phyloP scores from a whole-genome alignment of 2,888 invertebrate genomes.

The Tenthredo livida region DNA sequence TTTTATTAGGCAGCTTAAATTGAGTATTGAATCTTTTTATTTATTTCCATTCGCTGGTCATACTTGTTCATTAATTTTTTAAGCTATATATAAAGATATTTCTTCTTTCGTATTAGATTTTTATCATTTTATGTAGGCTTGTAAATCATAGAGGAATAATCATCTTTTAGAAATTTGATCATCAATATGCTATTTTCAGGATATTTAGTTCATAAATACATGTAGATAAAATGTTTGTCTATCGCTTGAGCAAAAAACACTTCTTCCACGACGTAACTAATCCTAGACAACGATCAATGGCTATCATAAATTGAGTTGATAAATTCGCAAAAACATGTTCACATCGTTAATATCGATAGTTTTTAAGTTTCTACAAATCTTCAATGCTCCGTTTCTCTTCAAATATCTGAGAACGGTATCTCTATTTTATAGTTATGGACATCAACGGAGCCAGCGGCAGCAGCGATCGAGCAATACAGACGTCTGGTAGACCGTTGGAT shows the following conservation, averaged over 20 bases:
- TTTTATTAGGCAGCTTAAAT: background rate
- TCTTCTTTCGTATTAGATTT: conserved; percentile 20
- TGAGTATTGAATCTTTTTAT: background rate
- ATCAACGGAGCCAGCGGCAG: conserved; percentile 60
- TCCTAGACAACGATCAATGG: background rate
- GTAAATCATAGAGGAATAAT: background rate
- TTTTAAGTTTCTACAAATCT: background rate
- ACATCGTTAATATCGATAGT: background rate
- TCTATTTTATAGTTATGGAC: conserved; percentile 72
- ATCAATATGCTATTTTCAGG: background rate
- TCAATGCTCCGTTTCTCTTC: conserved; percentile 36
- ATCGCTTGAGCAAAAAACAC: background rate
- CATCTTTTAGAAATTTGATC: background rate
- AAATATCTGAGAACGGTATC: conserved; percentile 61
- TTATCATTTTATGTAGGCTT: background rate
- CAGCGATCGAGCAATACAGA: conserved; percentile 59
- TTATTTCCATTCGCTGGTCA: conserved; percentile 10
- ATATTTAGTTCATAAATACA: background rate
- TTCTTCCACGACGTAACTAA: background rate
- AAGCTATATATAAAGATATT: conserved; percentile 45
- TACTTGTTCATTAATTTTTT: background rate
- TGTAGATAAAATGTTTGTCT: background rate
- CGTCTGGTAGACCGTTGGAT: conserved; percentile 64
- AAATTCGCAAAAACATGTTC: background rate
- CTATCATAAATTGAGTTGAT: background rate